Evolutionary conservation across 2,888 invertebrate species (phyloP), one percentile per base, ranked within the genome.

Genomic region (Cosmorhoe ocellata): DNA sequence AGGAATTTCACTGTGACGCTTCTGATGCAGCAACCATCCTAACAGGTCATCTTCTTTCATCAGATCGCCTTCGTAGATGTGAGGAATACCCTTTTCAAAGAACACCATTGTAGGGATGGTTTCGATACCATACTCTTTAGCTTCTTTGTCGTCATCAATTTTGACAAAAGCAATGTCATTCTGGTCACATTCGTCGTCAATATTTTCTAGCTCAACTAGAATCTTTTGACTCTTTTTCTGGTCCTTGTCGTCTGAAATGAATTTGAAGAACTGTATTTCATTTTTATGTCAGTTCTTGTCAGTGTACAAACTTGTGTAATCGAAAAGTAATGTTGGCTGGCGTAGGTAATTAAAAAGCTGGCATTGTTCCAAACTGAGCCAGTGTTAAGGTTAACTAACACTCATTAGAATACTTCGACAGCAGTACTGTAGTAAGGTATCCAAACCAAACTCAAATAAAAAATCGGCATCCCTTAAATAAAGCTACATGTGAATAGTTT

Each of bases 171-270:
- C 96, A 66, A 97, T 97, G 72, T 95, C 95, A 75, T 97, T 96
- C 74, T 96, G 95, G 79, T 97, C 97, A 82, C 97, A 97, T 77
- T 97, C 97, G 73, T 97, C 97, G 74, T 98, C 98, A 67, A 98
- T 97, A 76, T 97, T 97, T 84, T 98, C 97, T 69, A 97, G 84
- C 81, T 97, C 97, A 43, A 91, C 85, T 58, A 97, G 90, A 51
- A 97, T 92, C 81, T 96, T 96, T 79, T 96, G 95, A 77, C 96
- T 96, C 82, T 96, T 96, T 89, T 96, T 97, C 78, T 97, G 96
- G 67, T 96, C 95, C 83, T 95, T 97, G 83, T 97, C 96, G 90
- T 97, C 97, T 97, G 85, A 63, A 90, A 85, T 74, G 64, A 76
- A 76, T 72, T 72, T 71, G 69, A 77, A 81, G 71, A 76, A 84